phyloP scores from a whole-genome alignment of 1,140 invertebrate genomes.

The Neotoxoptera formosana region DNA sequence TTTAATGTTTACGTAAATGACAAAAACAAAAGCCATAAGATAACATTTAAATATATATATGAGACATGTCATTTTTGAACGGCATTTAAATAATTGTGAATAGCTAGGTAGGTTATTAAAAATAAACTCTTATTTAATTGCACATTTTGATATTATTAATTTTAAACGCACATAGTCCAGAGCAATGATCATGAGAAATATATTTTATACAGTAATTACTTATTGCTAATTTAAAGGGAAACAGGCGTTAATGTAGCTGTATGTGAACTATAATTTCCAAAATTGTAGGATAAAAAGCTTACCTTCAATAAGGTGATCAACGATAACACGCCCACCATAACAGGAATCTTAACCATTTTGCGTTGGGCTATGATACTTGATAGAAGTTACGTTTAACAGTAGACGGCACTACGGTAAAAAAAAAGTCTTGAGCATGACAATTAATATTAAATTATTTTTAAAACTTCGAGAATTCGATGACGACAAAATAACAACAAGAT shows the following conservation, averaged over 20 bases:
- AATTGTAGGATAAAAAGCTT: background rate
- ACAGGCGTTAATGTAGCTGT: background rate
- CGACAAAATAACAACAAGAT: background rate
- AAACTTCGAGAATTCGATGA: background rate
- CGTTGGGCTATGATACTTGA: background rate
- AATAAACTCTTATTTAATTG: background rate
- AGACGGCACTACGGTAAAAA: background rate
- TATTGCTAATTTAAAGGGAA: background rate
- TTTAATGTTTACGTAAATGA: no score
- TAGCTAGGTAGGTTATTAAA: background rate
- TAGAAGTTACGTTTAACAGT: background rate
- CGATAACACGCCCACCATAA: constrained; percentile 28
- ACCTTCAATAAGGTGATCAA: constrained; percentile 26
- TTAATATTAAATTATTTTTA: background rate
- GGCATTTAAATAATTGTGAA: background rate
- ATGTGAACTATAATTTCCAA: background rate
- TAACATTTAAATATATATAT: no score
- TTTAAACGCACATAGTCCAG: background rate
- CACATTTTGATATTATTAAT: background rate
- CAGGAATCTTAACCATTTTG: constrained; percentile 1
- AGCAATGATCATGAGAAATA: background rate
- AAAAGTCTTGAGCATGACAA: background rate
- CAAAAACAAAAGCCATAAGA: background rate
- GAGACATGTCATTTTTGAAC: no score
- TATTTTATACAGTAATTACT: background rate